Evolutionary conservation across 2,113 vertebrate genomes (phyloP).

Genomic region (Hoplias malabaricus): DNA sequence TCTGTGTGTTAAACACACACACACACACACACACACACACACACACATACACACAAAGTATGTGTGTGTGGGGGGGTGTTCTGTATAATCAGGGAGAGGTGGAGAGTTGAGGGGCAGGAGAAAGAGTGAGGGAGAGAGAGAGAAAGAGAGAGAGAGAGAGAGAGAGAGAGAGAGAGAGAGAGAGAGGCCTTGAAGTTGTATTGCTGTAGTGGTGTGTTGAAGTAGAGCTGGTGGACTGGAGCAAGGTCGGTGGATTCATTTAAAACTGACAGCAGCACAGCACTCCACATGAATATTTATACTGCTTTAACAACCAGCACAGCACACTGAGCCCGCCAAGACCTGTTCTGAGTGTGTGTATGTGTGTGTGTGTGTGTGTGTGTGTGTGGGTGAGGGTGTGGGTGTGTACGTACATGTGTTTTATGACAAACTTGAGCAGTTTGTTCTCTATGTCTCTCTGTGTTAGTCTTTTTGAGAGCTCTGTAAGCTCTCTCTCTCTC

Average conservation of each 20-base stretch:
- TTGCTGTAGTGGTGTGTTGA: constrained; percentile 38
- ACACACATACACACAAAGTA: not conserved
- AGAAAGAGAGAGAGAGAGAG: not conserved
- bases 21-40: constrained; percentile 14
- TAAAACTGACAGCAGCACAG: constrained; percentile 56
- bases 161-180: constrained; percentile 35
- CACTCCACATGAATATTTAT: constrained; percentile 62
- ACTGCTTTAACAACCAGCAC: constrained; percentile 51
- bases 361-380: constrained; percentile 24
- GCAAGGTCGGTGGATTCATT: constrained; percentile 59
- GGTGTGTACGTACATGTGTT: constrained; percentile 16
- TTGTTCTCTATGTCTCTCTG: not conserved
- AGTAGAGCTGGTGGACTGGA: constrained; percentile 54
- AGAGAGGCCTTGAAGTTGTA: constrained; percentile 46
- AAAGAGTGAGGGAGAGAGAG: not conserved
- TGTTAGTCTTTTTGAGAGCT: constrained; percentile 16
- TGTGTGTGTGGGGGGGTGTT: not conserved
- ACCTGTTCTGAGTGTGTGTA: not conserved
- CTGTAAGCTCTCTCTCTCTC: constrained; percentile 7
- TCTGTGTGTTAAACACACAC: constrained; percentile 36
- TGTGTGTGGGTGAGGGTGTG: constrained; percentile 38
- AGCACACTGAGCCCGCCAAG: constrained; percentile 39
- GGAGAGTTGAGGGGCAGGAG: constrained; percentile 20
- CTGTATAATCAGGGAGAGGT: constrained; percentile 42
- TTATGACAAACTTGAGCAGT: constrained; percentile 9